Base-by-base conservation (phyloP, 1,140 invertebrate genomes). In the Cyclargus thomasi region DNA sequence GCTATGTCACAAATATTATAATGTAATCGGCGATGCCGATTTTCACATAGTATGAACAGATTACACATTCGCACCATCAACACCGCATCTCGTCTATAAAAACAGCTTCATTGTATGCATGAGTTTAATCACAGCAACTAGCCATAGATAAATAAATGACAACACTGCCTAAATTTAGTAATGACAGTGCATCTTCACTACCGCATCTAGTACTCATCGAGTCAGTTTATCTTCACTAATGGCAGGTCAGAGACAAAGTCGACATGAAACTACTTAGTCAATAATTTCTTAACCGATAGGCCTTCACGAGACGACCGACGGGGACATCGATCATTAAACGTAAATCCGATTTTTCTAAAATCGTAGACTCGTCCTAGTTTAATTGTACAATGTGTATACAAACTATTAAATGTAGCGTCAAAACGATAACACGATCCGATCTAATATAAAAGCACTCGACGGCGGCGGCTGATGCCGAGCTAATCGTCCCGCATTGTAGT, bases 31-130 rank as follows among this genome's bases (percentile, higher is more conserved):
- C 23, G 16, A 53, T 2, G 5, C 23, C 39, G 47, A 29, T 57
- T 11, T 14, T 53, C 53, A 20, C 70, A 21, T 29, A 57, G 55
- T 20, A 23, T 14, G 63, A 68, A 68, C 63, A 68, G 39, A 47
- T 47, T 47, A 47, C 39, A 47, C 39, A 47, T 47, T 47, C 39
- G 10, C 39, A 47, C 39, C 39, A 47, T 11, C 39, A 8, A 47
- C 39, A 47, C 39, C 39, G 39, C 39, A 14, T 47, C 14, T 47
- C 39, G 2, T 16, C 39, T 47, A 47, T 47, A 47, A 47, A 47
- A 47, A 16, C 39, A 47, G 39, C 39, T 47, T 29, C 29, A 29
- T 29, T 8, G 11, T 47, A 47, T 47, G 39, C 39, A 47, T 47
- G 39, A 16, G 39, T 8, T 47, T 47, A 47, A 16, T 47, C 14